Evolutionary conservation across 2,888 invertebrate species (phyloP), one percentile per base, ranked within the genome.

Genomic region (Standfussiana lucernea): DNA sequence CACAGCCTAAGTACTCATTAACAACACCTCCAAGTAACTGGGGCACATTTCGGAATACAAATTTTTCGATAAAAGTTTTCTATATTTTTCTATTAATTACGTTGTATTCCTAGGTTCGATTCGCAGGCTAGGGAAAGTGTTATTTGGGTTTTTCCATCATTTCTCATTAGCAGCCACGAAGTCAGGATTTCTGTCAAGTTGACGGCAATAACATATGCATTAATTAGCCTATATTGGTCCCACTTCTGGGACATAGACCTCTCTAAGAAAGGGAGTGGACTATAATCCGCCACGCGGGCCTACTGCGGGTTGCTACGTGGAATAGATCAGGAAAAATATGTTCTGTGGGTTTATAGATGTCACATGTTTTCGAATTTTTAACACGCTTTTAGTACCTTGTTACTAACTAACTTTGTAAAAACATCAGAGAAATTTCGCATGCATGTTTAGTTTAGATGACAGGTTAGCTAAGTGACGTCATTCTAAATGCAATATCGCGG

Each of bases 21-120:
- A 90, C 90, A 90, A 86, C 86, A 85, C 87, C 78, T 67, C 89
- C 88, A 86, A 87, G 90, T 88, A 89, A 89, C 82, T 81, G 83
- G 75, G 72, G 35, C 21, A 78, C 28, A 76, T 78, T 59, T 69
- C 83, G 86, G 90, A 92, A 92, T 91, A 92, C 86, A 84, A 92
- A 90, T 89, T 88, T 84, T 84, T 84, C 77, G 71, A 80, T 77
- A 77, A 10, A 32, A 35, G 21, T 35, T 28, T 56, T 56, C 1
- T 18, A 32, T 6, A 56, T 56, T 56, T 28, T 28, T 56, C n/a
- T 6, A 15, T 28, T 2, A 28, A 28, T 28, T 28, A 56, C 28
- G 1, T 15, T 56, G 28, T 28, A 28, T 4, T 32, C 4, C 7
- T 37, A 4, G 59, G 61, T 61, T 21, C 35, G 32, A 59, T 59